Conservation (phyloP, 1,140 invertebrate genomes). For the Ruditapes philippinarum region DNA sequence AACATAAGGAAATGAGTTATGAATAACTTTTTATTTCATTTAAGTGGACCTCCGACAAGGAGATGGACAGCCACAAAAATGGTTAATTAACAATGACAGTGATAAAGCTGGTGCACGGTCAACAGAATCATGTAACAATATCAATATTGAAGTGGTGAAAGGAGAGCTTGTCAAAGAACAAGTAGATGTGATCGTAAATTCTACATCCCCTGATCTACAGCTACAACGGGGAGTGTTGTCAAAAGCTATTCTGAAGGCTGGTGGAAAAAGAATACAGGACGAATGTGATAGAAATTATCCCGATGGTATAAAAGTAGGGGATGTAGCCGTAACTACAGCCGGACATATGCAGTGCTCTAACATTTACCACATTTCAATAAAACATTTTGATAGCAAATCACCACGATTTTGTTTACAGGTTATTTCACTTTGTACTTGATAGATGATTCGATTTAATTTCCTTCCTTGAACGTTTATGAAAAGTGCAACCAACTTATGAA, state of each 20-base stretch:
- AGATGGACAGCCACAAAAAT: background rate
- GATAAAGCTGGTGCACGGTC: background rate
- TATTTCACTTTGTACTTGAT: no score
- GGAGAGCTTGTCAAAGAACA: constrained; percentile 15
- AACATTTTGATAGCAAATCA: constrained; percentile 31
- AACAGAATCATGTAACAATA: background rate
- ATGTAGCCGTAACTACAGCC: constrained; percentile 72
- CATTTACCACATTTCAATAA: constrained; percentile 72
- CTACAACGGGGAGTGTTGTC: constrained; percentile 73
- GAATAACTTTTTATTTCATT: no score
- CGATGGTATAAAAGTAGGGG: constrained; percentile 69
- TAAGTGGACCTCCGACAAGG: background rate
- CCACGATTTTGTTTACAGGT: constrained; percentile 7
- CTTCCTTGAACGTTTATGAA: no score
- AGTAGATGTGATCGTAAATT: constrained; percentile 80
- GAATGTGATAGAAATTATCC: constrained; percentile 72
- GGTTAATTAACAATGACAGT: background rate
- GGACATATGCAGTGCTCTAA: constrained; percentile 75
- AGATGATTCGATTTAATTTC: no score
- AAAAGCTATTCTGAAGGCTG: constrained; percentile 69
- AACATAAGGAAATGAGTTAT: no score
- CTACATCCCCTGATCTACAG: constrained; percentile 68
- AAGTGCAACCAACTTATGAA: no score
- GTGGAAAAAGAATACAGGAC: constrained; percentile 71
- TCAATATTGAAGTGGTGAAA: constrained; percentile 33